Base-by-base conservation (phyloP, 2,888 invertebrate genomes). In the Eulithis testata region DNA sequence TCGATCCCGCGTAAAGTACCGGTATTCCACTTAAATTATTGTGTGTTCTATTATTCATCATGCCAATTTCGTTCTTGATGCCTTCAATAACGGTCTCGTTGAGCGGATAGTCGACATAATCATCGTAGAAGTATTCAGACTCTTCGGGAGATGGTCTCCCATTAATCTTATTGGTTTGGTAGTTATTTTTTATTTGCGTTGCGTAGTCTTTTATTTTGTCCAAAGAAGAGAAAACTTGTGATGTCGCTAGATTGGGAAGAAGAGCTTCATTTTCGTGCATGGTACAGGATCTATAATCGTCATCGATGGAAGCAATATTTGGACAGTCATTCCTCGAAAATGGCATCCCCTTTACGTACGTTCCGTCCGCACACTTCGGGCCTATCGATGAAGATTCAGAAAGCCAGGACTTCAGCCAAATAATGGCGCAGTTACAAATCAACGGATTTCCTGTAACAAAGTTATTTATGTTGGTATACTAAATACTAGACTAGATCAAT, bases 361-460 rank as follows among this genome's bases (percentile, higher is more conserved):
- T 95, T 0, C 97, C 97, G 78, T 97, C 97, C 36, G 95, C 94
- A 82, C 97, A 97, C 79, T 95, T 94, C 5, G 97, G 97, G 3
- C 97, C 97, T 7, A 95, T 94, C 3, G 95, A 93, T 31, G 95
- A 95, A 0, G 96, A 95, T 83, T 97, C 97, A 69, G 95, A 95
- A 36, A 97, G 87, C 97, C 97, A 97, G 3, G 95, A 96, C 75
- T 97, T 95, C 2, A 98, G 88, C 98, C 98, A 98, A 60, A 97
- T 93, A 84, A 97, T 94, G 70, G 95, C 95, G 80, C 98, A 98
- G 56, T 96, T 95, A 82, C 98, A 98, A 27, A 95, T 93, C 68
- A 98, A 89, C 1, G 98, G 98, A 89, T 98, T 98, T 43, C 96
- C 97, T 97, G 85, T 68, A 88, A 90, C 12, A 65, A 21, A 21